Conservation (phyloP, 2,113 vertebrate genomes). For the Python bivittatus region DNA sequence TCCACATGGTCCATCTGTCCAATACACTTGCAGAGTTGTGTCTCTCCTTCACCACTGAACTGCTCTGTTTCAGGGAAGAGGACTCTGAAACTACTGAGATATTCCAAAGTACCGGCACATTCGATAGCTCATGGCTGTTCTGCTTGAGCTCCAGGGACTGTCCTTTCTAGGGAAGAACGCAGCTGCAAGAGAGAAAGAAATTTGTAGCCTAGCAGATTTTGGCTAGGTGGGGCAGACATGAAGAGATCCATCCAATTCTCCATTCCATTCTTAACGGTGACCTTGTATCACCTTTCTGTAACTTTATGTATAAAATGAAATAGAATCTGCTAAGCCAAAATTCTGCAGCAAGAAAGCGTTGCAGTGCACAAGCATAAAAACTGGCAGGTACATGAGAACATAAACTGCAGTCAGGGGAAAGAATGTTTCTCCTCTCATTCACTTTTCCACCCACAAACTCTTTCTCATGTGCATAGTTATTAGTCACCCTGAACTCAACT, state of each 20-base stretch:
- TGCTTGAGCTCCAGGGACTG: neutral
- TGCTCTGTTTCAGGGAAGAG: neutral
- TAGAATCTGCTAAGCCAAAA: neutral
- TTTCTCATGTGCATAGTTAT: neutral
- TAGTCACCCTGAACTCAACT: slow-evolving; percentile 6
- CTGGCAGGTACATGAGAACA: neutral
- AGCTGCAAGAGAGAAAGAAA: neutral
- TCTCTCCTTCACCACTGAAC: neutral
- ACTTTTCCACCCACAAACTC: neutral
- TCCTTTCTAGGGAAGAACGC: neutral
- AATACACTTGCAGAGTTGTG: neutral
- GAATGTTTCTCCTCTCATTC: neutral
- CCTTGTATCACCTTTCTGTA: neutral
- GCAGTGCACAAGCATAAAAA: neutral
- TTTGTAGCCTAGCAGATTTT: neutral
- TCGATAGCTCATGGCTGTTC: neutral
- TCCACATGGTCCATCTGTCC: neutral
- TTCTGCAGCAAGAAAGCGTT: neutral
- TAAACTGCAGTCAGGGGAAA: neutral
- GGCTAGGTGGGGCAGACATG: neutral
- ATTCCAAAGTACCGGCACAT: neutral
- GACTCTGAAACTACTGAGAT: neutral
- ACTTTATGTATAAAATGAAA: neutral
- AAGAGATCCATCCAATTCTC: neutral
- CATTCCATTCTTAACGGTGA: neutral